phyloP scores from a whole-genome alignment of 2,888 invertebrate genomes.

The Eupithecia dodoneata region DNA sequence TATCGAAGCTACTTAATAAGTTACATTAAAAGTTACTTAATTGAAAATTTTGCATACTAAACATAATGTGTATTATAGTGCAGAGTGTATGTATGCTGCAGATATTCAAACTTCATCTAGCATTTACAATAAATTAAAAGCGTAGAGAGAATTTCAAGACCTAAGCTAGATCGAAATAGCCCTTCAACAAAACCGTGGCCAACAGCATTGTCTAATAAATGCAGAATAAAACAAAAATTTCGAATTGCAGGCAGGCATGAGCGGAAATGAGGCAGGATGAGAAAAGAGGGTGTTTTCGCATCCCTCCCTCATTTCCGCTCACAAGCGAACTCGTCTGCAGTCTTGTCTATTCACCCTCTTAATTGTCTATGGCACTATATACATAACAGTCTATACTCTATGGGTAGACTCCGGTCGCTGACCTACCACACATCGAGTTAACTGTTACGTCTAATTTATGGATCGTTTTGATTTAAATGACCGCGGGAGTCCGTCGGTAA shows the following conservation, averaged over 20 bases:
- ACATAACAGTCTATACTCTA: constrained; percentile 16
- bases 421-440: constrained; percentile 48
- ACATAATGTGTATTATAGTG: background rate
- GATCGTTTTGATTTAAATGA: constrained; percentile 14
- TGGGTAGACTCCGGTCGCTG: constrained; percentile 48
- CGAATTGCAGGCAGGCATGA: background rate
- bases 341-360: background rate
- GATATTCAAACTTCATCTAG: background rate
- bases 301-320: background rate
- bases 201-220: background rate
- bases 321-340: background rate
- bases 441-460: constrained; percentile 16
- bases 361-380: constrained; percentile 10
- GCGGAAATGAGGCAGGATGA: too few relatives aligned
- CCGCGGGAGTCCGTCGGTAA: background rate
- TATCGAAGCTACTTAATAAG: background rate
- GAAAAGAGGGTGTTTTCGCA: background rate
- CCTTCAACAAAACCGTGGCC: background rate
- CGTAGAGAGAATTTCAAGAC: background rate
- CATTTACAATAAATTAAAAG: background rate
- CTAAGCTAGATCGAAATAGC: background rate
- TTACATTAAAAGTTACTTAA: background rate
- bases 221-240: background rate
- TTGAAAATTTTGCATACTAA: background rate
- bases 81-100: background rate